These are phyloP conservation scores for Melanostigma gelatinosum DNA, from an alignment of 2,113 vertebrate species.

Conservation along the genomic window DNA sequence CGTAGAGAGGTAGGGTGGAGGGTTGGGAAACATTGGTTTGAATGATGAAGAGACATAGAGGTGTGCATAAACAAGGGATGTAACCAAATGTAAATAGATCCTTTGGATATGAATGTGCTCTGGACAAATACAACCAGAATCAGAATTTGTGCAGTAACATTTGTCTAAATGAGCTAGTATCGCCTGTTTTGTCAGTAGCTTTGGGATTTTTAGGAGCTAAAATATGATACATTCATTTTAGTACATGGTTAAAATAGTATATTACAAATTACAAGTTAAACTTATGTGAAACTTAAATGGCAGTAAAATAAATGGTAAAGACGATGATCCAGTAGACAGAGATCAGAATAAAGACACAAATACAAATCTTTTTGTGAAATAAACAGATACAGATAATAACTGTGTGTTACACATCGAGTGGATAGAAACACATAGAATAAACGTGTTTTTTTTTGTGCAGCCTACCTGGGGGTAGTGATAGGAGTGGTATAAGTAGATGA, in stretches of 20 bases:
- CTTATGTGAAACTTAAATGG: background rate
- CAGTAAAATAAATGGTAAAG: background rate
- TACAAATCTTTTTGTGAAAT: background rate
- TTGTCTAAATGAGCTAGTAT: background rate
- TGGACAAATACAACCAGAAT: background rate
- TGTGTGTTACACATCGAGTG: background rate
- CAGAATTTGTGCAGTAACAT: background rate
- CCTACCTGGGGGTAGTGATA: constrained; percentile 92
- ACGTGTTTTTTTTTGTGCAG: constrained; percentile 63
- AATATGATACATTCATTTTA: background rate
- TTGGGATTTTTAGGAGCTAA: background rate
- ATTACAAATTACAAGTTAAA: background rate
- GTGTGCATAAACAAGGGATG: background rate
- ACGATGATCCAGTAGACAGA: background rate
- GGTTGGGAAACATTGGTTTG: background rate
- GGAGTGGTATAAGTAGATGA: constrained; percentile 95
- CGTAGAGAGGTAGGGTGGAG: background rate
- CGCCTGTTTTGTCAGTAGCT: background rate
- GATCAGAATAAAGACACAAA: background rate
- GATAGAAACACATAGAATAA: background rate
- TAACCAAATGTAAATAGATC: background rate
- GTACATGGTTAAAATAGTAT: background rate
- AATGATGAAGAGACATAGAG: background rate
- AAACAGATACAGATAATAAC: background rate
- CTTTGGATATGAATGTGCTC: background rate